phyloP scores from a whole-genome alignment of 2,888 invertebrate genomes.

The Drosophila buzzatii region DNA sequence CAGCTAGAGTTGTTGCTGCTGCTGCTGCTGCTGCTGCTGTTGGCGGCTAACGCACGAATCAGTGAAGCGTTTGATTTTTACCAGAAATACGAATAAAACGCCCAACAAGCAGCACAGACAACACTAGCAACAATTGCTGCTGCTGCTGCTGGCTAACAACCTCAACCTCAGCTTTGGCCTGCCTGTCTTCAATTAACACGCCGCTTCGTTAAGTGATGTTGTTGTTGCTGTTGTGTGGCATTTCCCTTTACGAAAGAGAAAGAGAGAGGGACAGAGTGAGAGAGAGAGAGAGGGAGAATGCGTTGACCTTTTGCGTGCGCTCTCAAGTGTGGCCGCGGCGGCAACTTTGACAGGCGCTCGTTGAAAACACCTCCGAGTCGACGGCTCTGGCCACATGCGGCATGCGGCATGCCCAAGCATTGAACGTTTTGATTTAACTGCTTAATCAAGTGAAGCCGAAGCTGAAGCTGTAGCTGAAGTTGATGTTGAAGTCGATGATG shows the following conservation, averaged over 20 bases:
- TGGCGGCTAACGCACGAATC: slow-evolving; percentile 58
- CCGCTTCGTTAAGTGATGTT: slow-evolving; percentile 72
- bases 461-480: slow-evolving; percentile 31
- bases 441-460: slow-evolving; percentile 76
- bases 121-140: slow-evolving; percentile 23
- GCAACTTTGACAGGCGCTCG: slow-evolving; percentile 71
- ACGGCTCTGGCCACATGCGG: slow-evolving; percentile 7
- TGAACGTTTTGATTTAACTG: slow-evolving; percentile 74
- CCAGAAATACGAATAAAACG: slow-evolving; percentile 54
- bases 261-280: not conserved
- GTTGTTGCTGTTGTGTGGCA: slow-evolving; percentile 67
- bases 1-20: slow-evolving; percentile 1
- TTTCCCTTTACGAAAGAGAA: slow-evolving; percentile 63
- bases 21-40: slow-evolving; percentile 5
- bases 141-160: slow-evolving; percentile 50
- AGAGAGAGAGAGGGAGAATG: slow-evolving; percentile 54
- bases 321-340: slow-evolving; percentile 75
- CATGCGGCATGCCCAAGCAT: slow-evolving; percentile 12
- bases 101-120: slow-evolving; percentile 28
- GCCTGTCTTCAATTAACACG: slow-evolving; percentile 81
- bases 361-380: slow-evolving; percentile 62
- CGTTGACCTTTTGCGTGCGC: slow-evolving; percentile 75
- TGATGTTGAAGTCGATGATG: slow-evolving; percentile 28
- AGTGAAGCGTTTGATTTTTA: slow-evolving; percentile 72
- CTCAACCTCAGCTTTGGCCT: slow-evolving; percentile 66